Evolutionary conservation across 2,797 vertebrate species (phyloP), one percentile per base, ranked within the genome.

Genomic region (Staurois parvus): DNA sequence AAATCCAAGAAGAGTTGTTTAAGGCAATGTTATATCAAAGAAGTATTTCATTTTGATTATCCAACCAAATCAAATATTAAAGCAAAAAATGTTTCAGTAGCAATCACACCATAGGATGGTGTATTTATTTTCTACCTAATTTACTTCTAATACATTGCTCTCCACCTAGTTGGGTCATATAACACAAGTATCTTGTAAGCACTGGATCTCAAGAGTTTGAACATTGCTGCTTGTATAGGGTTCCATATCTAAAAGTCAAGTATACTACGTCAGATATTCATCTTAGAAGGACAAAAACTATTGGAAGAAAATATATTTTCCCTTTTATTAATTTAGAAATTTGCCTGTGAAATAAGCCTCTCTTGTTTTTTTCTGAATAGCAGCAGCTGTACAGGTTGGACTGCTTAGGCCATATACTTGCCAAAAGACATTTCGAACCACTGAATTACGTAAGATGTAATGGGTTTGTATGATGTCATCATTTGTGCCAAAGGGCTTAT

Each of bases 401-500:
- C 62, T 28, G 62, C 24, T 12, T 28, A 66, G 12, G 62, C 62
- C 62, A 66, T 28, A 66, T n/a, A 12, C n/a, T 28, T 66, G 64
- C n/a, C 42, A 52, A 52, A 77, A 37, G 26, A 56, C 28, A 19
- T 26, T 17, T 78, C 3, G 56, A 72, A 37, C 28, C 32, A 66
- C 15, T 64, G 52, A 26, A 74, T 37, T 13, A 52, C 77, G 29
- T 64, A 64, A 64, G 24, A 26, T 26, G 26, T 59, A 59, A 66
- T 4, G 12, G 13, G 29, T 12, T 26, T 66, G 59, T 66, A 29
- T 66, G 26, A 13, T 13, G n/a, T 29, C 64, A 66, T 11, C 0
- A 3, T 72, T 24, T 84, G 83, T 84, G 66, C 75, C 75, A 78
- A 84, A 84, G 52, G 28, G 15, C 32, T 62, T 52, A 9, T 48